Conservation (phyloP, 2,797 vertebrate species). For the Schizothorax lantsangensis region DNA sequence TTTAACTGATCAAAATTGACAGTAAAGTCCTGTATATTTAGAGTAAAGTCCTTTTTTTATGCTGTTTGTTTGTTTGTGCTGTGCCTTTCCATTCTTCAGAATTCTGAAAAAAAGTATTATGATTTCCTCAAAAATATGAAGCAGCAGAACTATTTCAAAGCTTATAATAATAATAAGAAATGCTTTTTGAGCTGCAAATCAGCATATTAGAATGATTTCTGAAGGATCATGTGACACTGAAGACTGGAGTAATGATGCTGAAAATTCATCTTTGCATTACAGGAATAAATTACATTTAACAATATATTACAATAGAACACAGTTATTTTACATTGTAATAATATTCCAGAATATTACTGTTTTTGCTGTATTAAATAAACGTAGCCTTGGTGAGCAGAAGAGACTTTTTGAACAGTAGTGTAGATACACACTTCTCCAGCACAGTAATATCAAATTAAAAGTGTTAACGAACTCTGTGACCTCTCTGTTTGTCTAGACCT, state of each 20-base stretch:
- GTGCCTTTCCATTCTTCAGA: background rate
- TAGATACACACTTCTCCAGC: background rate
- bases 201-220: background rate
- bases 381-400: background rate
- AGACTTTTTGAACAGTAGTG: background rate
- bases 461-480: background rate
- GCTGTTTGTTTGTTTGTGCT: background rate
- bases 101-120: background rate
- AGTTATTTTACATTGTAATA: background rate
- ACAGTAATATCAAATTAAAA: background rate
- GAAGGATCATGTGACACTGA: too few relatives aligned
- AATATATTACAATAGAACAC: background rate
- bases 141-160: background rate
- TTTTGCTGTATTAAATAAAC: background rate
- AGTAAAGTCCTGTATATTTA: background rate
- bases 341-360: background rate
- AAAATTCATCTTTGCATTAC: background rate
- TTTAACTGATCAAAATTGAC: background rate
- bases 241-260: background rate
- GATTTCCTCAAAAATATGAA: background rate
- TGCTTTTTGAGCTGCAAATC: background rate
- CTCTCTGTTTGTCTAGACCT: constrained; percentile 64
- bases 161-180: background rate
- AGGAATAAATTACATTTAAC: too few relatives aligned
- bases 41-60: too few relatives aligned